Base-by-base conservation (phyloP, 2,888 invertebrate genomes). In the Colletes collaris region DNA sequence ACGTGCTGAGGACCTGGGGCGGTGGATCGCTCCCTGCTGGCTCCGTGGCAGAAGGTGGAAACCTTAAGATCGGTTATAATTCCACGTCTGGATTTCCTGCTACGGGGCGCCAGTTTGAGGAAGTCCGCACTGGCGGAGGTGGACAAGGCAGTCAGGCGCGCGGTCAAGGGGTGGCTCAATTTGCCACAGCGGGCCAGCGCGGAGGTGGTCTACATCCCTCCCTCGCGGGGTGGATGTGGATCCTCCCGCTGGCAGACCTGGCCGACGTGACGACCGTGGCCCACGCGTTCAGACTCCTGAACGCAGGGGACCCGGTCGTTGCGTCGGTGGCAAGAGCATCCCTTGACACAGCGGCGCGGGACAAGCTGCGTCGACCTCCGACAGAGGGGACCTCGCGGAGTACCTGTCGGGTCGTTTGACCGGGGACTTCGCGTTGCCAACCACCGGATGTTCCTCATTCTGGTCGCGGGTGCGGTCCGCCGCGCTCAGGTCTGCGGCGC, bases 251-350 rank as follows among this genome's bases (percentile, higher is more conserved):
- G 2, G 85, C 84, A 0, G 89, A 91, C 73, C 72, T 88, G 35
- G 83, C 80, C 0, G 91, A 92, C 27, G 73, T 87, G 6, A 60
- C 80, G 27, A 83, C 87, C n/a, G 83, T 90, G 6, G 84, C 84
- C 0, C 90, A 92, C 40, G 89, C 87, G 0, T 91, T 86, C 82
- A 79, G 85, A 40, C 84, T 92, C 74, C 78, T 92, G 62, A 87
- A 87, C 5, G 82, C 86, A 7, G 60, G 40, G 13, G 89, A 91
- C 66, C 6, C 59, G 13, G 40, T 69, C 2, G 88, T 89, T 11
- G 52, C 4, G 3, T 13, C 10, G 35, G 0, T 55, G 55, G 19
- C 55, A 4, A 1, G 6, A 1, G 3, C 0, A 19, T 19, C 6
- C 53, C 27, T 52, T 27, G 27, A 27, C 27, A 2, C 27, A 2